A percentile compares a stretch with the other conserved stretches of the same genome.
Evolutionary conservation across 2,888 invertebrate genomes (phyloP).

Genomic region (Microplitis manilae): DNA sequence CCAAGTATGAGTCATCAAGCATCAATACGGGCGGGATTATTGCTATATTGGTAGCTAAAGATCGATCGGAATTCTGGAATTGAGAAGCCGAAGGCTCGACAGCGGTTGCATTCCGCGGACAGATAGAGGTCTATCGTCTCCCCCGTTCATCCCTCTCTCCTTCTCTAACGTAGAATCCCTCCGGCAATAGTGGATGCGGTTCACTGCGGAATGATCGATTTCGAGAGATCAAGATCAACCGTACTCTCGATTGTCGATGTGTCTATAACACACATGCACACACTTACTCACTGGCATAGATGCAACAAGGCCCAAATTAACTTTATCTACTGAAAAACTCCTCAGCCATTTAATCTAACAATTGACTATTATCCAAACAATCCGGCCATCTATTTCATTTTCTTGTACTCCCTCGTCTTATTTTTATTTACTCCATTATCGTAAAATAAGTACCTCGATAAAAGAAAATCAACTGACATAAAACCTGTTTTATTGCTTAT

Average conservation of each 20-base stretch:
- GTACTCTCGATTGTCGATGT: background rate
- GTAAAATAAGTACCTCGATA: too few species aligned
- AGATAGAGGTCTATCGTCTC: slow-evolving; percentile 34
- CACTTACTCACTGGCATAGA: background rate
- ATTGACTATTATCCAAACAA: too few species aligned
- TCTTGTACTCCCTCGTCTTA: too few species aligned
- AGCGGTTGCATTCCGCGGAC: slow-evolving; percentile 51
- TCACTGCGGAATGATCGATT: background rate
- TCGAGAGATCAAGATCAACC: slow-evolving; percentile 11
- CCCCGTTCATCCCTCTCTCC: slow-evolving; percentile 4
- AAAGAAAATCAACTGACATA: background rate
- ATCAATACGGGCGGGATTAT: slow-evolving; percentile 37
- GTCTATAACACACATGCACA: background rate
- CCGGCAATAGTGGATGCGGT: slow-evolving; percentile 21
- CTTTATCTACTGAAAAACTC: too few species aligned
- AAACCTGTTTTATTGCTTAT: background rate
- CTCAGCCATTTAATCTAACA: too few species aligned
- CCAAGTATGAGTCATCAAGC: slow-evolving; percentile 9
- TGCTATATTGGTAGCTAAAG: slow-evolving; percentile 34
- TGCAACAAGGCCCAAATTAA: too few species aligned
- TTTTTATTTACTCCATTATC: too few species aligned
- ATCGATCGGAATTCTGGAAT: slow-evolving; percentile 52
- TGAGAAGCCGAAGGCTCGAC: slow-evolving; percentile 52
- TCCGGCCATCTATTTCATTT: too few species aligned
- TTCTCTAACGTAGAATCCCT: slow-evolving; percentile 13